Evolutionary conservation across 1,140 invertebrate species (phyloP), one percentile per base, ranked within the genome.

Genomic region (Brachionus rubens): DNA sequence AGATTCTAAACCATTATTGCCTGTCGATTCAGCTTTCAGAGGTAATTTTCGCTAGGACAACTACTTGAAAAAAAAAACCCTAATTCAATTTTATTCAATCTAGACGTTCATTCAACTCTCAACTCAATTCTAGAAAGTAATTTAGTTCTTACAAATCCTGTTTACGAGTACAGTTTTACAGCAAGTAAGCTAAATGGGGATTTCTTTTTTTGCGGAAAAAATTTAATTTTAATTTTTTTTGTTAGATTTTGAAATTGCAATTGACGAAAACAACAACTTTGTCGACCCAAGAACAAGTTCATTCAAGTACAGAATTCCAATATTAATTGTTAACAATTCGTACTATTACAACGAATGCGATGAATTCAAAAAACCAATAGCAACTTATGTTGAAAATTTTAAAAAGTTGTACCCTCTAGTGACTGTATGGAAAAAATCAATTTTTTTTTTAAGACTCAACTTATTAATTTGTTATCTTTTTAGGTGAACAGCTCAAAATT

Each of bases 271-370:
- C 7, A 72, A 54, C 1, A 72, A 50, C 16, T 54, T 72, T 50
- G 50, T 33, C 3, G 68, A 48, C 12, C 50, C 68, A 33, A 48
- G 19, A 52, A 40, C 46, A 12, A 54, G 50, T 30, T 14, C 24
- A 26, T 50, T 72, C 2, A 72, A 72, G 30, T 72, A 50, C 33
- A 72, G 68, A 72, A 72, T 72, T 1, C 68, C 68, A 50, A 72
- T 72, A 16, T 72, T 50, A 24, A 50, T 72, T 19, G 50, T 54
- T 26, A 50, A 48, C 24, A 72, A 72, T 50, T 48, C 28, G 3
- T 72, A 54, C 68, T 72, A 50, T 50, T 72, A 36, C 19, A 54
- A 40, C 30, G 36, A 28, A 0, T 7, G 28, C 1, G 46, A 48
- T 9, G 46, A 72, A 50, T 54, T 72, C 19, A 72, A 50, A 72